Base-by-base conservation (phyloP, 2,888 invertebrate genomes). In the Oegoconia quadripuncta region DNA sequence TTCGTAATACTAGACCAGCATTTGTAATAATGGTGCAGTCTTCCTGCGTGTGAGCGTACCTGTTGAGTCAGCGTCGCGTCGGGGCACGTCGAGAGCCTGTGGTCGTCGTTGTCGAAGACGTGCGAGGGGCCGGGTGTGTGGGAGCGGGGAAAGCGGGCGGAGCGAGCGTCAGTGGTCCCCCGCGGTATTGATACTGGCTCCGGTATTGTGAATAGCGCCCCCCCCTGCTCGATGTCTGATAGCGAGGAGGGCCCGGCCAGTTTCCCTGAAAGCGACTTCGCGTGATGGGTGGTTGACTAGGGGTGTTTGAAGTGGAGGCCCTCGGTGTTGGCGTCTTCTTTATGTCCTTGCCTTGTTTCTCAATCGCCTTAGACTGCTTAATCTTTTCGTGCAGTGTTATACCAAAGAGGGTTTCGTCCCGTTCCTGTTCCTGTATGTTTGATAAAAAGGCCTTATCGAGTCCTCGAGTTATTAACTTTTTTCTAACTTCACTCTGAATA, bases 201-300 rank as follows among this genome's bases (percentile, higher is more conserved):
- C n/a, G n/a, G n/a, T n/a, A n/a, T n/a, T n/a, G n/a, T n/a, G n/a
- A n/a, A n/a, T n/a, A n/a, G n/a, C 45, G 29, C 46, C 42, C 51
- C 43, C 47, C 44, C 28, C 46, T 41, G 46, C 23, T 28, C 27
- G 40, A 18, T 27, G 39, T 26, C 37, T 31, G 39, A n/a, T n/a
- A n/a, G 26, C 46, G 52, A 35, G 41, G 34, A 36, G 50, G 43
- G 11, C 37, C 47, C 25, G 34, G 11, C 51, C 51, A 52, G 55
- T 55, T 52, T 52, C 48, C 55, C 52, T 51, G 48, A n/a, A n/a
- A n/a, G n/a, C n/a, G n/a, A n/a, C n/a, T n/a, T 22, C 23, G 23
- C 14, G 33, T 9, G 9, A 15, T 1, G 36, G 15, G 32, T 6
- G 15, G 23, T 6, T 30, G 27, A n/a, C 34, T 38, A 13, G 23